Evolutionary conservation across 2,113 vertebrate species (phyloP), one percentile per base, ranked within the genome.

Genomic region (Perca fluviatilis): DNA sequence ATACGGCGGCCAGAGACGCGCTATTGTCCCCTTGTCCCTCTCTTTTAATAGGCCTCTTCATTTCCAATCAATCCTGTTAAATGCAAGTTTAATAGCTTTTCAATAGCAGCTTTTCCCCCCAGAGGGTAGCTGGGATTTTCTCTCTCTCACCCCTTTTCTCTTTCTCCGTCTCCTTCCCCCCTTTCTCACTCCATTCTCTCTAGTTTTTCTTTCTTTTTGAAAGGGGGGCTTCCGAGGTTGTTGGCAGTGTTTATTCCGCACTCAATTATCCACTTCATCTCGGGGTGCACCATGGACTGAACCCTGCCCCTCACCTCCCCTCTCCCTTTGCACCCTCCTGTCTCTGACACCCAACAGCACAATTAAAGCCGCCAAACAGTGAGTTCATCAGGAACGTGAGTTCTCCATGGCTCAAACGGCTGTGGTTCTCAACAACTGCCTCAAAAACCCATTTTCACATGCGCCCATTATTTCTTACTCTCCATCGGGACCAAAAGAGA

Each of bases 61-160:
- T 95, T 96, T 95, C 95, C 93, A 96, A 96, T 96, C 95, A 96
- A 96, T 95, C 95, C 95, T 94, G 94, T 94, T 95, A 96, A 96
- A 96, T 96, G 95, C 94, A 95, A 95, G 94, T 95, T 96, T 96
- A 96, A 96, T 96, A 95, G 95, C 94, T 95, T 95, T 96, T 96
- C 95, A 96, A 96, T 95, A 95, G 94, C 91, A 89, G 91, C 91
- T 92, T 91, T 89, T 60, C 88, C 92, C 91, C 93, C 93, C 89
- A 86, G 87, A 93, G 94, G 93, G 93, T 89, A 83, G 91, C 85
- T 75, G 88, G 93, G 92, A 92, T 95, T 95, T 94, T 94, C 93
- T 92, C 90, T 91, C 71, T 77, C 88, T 86, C 82, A 81, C 91
- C 82, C 87, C 82, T 83, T 85, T 89, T 88, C 82, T 80, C 56